Evolutionary conservation across 2,888 invertebrate genomes (phyloP).

Genomic region (Portevinia maculata): DNA sequence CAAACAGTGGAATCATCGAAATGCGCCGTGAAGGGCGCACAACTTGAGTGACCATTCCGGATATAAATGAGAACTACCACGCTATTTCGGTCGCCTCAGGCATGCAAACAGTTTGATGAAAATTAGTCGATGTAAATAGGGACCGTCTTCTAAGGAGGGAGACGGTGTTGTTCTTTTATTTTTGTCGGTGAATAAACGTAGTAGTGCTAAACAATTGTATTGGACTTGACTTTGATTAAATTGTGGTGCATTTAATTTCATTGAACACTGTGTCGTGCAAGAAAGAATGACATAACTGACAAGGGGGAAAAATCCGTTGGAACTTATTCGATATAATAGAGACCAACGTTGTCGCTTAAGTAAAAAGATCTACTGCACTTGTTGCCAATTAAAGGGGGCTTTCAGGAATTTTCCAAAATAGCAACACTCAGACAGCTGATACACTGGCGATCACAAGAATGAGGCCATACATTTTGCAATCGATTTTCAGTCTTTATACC

Average conservation of each 20-base stretch:
- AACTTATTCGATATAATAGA: too few species aligned
- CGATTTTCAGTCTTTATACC: too few species aligned
- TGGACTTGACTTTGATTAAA: slow-evolving; percentile 65
- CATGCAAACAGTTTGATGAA: slow-evolving; percentile 22
- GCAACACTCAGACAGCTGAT: too few species aligned
- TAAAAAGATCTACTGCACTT: too few species aligned
- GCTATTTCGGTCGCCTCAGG: not conserved
- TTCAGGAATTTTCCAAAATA: too few species aligned
- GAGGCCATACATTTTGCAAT: too few species aligned
- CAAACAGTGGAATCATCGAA: slow-evolving; percentile 22
- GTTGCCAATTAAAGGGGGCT: too few species aligned
- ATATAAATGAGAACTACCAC: slow-evolving; percentile 8
- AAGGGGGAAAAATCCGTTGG: too few species aligned
- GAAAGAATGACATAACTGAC: too few species aligned
- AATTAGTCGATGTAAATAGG: slow-evolving; percentile 14
- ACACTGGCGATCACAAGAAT: too few species aligned
- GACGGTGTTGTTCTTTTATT: too few species aligned
- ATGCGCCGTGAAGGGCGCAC: slow-evolving; percentile 42
- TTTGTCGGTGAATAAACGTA: not conserved
- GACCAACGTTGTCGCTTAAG: too few species aligned
- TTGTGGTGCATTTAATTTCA: slow-evolving; percentile 60
- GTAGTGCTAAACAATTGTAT: slow-evolving; percentile 40
- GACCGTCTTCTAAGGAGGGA: not conserved
- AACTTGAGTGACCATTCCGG: slow-evolving; percentile 25
- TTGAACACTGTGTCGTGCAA: slow-evolving; percentile 35